Percentiles rank a stretch among this genome's conserved stretches.
phyloP scores from a whole-genome alignment of 2,888 invertebrate genomes.

The Cantharis rufa region DNA sequence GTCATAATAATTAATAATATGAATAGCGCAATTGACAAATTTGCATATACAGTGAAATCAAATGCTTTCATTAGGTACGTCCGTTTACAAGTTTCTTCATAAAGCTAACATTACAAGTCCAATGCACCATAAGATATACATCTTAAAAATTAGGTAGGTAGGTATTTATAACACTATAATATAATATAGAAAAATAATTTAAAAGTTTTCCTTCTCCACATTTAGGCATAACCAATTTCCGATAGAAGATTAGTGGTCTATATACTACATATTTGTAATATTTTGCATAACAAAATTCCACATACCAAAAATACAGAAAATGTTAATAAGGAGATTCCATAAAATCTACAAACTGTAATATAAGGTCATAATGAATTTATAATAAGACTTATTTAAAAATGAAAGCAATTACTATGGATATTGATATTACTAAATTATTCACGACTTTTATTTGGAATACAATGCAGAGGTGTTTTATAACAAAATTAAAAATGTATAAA shows the following conservation, averaged over 20 bases:
- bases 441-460: background rate
- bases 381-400: background rate
- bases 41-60: conserved; percentile 12
- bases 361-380: background rate
- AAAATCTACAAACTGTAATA: too few relatives aligned
- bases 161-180: background rate
- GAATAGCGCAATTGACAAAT: conserved; percentile 5
- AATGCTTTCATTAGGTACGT: background rate
- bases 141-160: background rate
- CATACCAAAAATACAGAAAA: background rate
- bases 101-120: background rate
- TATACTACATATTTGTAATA: background rate
- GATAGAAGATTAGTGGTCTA: background rate
- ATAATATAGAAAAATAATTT: background rate
- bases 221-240: background rate
- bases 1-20: conserved; percentile 4
- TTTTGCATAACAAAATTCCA: background rate
- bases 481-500: background rate
- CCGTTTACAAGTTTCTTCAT: background rate
- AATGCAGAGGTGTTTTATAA: background rate
- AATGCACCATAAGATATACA: background rate
- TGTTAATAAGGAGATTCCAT: background rate
- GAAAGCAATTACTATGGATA: background rate
- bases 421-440: background rate
- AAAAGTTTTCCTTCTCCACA: background rate